Evolutionary conservation across 2,113 vertebrate genomes (phyloP).

Genomic region (Tympanuchus pallidicinctus): DNA sequence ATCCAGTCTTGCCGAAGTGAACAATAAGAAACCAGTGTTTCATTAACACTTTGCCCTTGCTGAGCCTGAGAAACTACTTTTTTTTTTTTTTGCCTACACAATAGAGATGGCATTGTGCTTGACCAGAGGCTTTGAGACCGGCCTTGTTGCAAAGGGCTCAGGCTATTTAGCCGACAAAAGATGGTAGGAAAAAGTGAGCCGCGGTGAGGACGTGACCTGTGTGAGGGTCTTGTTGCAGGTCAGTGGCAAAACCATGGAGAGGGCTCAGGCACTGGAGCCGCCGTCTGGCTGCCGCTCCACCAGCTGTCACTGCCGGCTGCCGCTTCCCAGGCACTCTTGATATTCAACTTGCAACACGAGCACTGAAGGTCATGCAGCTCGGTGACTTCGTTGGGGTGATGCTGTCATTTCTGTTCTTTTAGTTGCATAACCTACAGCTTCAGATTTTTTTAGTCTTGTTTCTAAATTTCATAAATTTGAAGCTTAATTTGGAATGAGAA

Average conservation of each 20-base stretch:
- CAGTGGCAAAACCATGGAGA: background rate
- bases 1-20: background rate
- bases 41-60: background rate
- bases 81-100: background rate
- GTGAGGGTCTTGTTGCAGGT: background rate
- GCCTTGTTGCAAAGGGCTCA: conserved; percentile 17
- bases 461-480: background rate
- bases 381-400: background rate
- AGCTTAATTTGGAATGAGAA: background rate
- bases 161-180: conserved; percentile 7
- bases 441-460: background rate
- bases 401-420: background rate
- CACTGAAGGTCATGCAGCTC: background rate
- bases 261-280: background rate
- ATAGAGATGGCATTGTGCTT: background rate
- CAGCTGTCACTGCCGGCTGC: background rate
- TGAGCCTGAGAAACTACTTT: conserved; percentile 10
- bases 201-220: background rate
- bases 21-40: background rate
- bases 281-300: background rate
- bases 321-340: background rate
- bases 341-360: background rate
- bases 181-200: background rate
- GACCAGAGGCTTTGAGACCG: background rate
- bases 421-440: background rate